Percentiles rank a stretch among this genome's conserved stretches.
Evolutionary conservation across 2,888 invertebrate species (phyloP).

Genomic region (Chelonus formosanus): DNA sequence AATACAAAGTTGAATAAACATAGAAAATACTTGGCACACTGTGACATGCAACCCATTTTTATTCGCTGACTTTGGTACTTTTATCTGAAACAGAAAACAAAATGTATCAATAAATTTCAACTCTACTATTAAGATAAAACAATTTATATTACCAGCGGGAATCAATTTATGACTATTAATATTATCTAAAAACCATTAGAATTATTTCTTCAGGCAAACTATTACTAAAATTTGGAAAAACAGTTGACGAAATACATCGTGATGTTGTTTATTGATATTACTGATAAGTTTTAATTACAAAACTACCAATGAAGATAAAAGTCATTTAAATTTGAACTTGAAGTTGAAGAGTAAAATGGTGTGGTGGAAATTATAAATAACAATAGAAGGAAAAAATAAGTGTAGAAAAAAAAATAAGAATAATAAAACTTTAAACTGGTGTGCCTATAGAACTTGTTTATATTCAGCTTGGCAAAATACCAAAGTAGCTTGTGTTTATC

Average conservation of each 20-base stretch:
- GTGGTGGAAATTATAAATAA: background rate
- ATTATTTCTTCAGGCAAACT: too few relatives aligned
- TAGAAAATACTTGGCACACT: slow-evolving; percentile 75
- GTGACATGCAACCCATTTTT: slow-evolving; percentile 70
- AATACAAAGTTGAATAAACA: slow-evolving; percentile 78
- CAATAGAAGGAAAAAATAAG: slow-evolving; percentile 1
- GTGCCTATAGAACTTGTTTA: background rate
- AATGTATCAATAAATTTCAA: background rate
- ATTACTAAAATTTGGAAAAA: too few relatives aligned
- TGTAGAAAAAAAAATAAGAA: background rate
- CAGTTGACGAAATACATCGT: too few relatives aligned
- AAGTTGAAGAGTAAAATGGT: too few relatives aligned
- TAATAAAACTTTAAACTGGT: background rate
- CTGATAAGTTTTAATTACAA: too few relatives aligned
- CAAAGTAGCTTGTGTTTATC: slow-evolving; percentile 2
- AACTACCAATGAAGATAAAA: too few relatives aligned
- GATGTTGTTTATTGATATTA: too few relatives aligned
- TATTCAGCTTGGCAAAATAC: background rate
- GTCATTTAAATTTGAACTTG: too few relatives aligned
- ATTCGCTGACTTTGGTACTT: slow-evolving; percentile 34
- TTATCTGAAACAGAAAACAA: slow-evolving; percentile 45
- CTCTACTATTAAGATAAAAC: too few relatives aligned
- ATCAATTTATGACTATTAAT: too few relatives aligned
- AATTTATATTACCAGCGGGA: too few relatives aligned
- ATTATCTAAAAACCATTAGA: background rate